Conservation (phyloP, 2,113 vertebrate genomes). For the Pollimyrus isidori region DNA sequence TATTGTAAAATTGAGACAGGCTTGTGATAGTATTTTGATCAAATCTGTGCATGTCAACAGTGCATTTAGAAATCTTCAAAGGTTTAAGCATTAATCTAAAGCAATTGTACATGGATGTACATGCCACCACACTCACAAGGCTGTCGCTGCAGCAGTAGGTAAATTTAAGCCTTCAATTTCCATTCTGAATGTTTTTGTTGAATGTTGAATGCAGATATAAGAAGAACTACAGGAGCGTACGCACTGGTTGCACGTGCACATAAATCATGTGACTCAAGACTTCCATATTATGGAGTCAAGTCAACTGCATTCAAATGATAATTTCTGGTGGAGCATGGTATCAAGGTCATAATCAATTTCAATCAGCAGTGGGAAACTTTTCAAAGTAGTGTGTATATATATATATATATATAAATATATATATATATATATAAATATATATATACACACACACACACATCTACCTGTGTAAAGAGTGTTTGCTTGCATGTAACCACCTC, state of each 20-base stretch:
- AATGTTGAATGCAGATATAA: neutral
- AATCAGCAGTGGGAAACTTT: neutral
- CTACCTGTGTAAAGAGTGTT: neutral
- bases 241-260: neutral
- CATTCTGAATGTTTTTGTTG: neutral
- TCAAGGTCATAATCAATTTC: neutral
- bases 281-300: neutral
- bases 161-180: neutral
- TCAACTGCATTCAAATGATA: neutral
- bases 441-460: neutral
- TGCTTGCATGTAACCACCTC: neutral
- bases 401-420: neutral
- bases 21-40: neutral
- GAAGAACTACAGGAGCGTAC: neutral
- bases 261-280: neutral
- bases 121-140: neutral
- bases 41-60: neutral
- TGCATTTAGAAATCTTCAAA: neutral
- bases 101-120: neutral
- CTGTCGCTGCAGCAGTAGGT: neutral
- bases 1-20: neutral
- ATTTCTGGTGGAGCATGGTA: neutral
- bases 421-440: neutral
- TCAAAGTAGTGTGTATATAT: neutral
- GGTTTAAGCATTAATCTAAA: neutral